Conservation (phyloP, 2,797 vertebrate genomes). For the Somateria mollissima region DNA sequence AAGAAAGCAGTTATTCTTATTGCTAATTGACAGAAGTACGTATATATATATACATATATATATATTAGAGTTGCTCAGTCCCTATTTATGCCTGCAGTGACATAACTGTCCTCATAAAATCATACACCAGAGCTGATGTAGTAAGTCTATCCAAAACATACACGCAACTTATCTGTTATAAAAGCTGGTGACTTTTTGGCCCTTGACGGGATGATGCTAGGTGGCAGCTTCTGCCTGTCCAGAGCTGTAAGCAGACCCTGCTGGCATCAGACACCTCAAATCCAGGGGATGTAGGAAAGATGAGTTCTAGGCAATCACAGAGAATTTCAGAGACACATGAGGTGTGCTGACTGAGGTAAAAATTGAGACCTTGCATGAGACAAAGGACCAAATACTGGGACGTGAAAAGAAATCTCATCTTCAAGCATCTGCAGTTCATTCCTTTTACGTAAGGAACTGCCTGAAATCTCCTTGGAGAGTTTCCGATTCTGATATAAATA, state of each 20-base stretch:
- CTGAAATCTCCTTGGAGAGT: neutral
- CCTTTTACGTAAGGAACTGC: neutral
- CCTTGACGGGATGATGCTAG: neutral
- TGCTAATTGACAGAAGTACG: neutral
- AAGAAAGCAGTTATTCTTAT: neutral
- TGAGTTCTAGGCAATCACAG: neutral
- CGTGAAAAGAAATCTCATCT: neutral
- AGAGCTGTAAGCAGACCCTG: neutral
- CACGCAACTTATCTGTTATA: rapidly evolving
- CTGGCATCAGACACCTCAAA: neutral
- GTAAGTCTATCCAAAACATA: neutral
- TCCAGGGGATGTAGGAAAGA: neutral
- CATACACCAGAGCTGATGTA: neutral
- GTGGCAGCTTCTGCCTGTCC: neutral
- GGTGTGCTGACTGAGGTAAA: neutral
- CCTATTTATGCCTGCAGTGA: neutral
- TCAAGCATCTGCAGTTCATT: neutral
- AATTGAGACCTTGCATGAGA: neutral
- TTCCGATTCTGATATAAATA: neutral
- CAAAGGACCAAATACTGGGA: neutral
- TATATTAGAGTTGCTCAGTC: neutral
- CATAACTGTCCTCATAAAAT: neutral
- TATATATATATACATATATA: too few species aligned
- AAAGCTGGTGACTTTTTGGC: neutral
- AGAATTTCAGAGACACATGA: neutral